phyloP scores from a whole-genome alignment of 2,888 invertebrate genomes.

The Diloba caeruleocephala region DNA sequence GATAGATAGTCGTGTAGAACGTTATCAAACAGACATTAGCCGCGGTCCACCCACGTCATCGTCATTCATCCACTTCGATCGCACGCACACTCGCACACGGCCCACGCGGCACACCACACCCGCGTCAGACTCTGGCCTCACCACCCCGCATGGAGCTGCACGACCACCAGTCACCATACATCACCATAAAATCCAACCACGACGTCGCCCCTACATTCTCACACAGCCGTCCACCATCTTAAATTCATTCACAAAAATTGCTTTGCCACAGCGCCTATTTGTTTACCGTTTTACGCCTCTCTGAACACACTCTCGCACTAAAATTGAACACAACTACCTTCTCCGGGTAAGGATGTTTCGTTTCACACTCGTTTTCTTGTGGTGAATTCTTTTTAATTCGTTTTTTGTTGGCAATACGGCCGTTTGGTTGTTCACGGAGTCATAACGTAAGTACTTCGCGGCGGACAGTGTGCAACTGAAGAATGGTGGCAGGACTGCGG shows the following conservation, averaged over 20 bases:
- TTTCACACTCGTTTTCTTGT: slow-evolving; percentile 63
- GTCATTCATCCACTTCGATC: slow-evolving; percentile 86
- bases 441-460: slow-evolving; percentile 64
- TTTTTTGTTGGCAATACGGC: slow-evolving; percentile 78
- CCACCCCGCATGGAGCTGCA: slow-evolving; percentile 45
- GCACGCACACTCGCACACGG: slow-evolving; percentile 77
- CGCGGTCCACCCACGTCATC: slow-evolving; percentile 78
- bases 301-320: slow-evolving; percentile 58
- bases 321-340: slow-evolving; percentile 54
- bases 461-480: slow-evolving; percentile 81
- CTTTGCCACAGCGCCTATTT: slow-evolving; percentile 78
- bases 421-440: slow-evolving; percentile 59
- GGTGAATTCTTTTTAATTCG: slow-evolving; percentile 62
- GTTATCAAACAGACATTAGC: slow-evolving; percentile 83
- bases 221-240: slow-evolving; percentile 84
- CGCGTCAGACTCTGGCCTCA: slow-evolving; percentile 41
- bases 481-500: slow-evolving; percentile 88
- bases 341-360: slow-evolving; percentile 30
- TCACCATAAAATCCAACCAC: slow-evolving; percentile 65
- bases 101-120: slow-evolving; percentile 64
- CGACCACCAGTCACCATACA: slow-evolving; percentile 51
- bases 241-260: slow-evolving; percentile 89
- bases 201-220: slow-evolving; percentile 71
- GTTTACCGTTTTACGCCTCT: slow-evolving; percentile 82
- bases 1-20: slow-evolving; percentile 61